Evolutionary conservation across 2,113 vertebrate species (phyloP), one percentile per base, ranked within the genome.

Genomic region (Lagenorhynchus albirostris): DNA sequence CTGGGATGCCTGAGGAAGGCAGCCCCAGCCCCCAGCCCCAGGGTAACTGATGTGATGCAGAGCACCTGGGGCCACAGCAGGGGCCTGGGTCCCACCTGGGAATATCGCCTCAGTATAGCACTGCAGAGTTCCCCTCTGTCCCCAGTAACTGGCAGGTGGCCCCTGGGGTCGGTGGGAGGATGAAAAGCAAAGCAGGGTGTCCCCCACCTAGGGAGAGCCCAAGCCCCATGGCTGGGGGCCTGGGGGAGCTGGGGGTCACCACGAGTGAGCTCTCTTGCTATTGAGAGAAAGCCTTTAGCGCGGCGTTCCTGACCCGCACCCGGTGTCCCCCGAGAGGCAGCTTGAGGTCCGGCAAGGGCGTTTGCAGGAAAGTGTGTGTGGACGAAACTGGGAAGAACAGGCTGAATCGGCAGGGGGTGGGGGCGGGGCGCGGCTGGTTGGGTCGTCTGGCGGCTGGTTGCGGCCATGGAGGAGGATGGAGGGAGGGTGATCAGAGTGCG

Each of bases 391-490:
- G 68, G 11, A 9, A 50, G 47, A 29, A 41, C 29, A 10, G 3
- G 26, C 4, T 8, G 18, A 70, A n/a, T 6, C 0, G 18, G 41
- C 0, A 12, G 2, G 80, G 58, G n/a, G 14, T 8, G 44, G 8
- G 44, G 2, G 18, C 29, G 47, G 47, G 18, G 25, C 15, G 15
- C 15, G 8, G 38, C 9, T 5, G 41, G 26, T 38, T 31, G 2
- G 8, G 23, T 31, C 67, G 36, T 17, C 53, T 21, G 2, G 44
- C 20, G 20, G 41, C 6, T 10, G 2, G 36, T 23, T 8, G 33
- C 0, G 10, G 29, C 0, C 5, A 31, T 21, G 10, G 2, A 10
- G 14, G 26, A 50, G 25, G 60, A 20, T 0, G 12, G 47, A 14
- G 70, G 0, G 2, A 1, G 0, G 41, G 60, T 53, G 68, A 29